Evolutionary conservation across 37 sponge, comb jelly and placozoan genomes (phyloP), one percentile per base, ranked within the genome.

Genomic region (Eunapius fragilis): DNA sequence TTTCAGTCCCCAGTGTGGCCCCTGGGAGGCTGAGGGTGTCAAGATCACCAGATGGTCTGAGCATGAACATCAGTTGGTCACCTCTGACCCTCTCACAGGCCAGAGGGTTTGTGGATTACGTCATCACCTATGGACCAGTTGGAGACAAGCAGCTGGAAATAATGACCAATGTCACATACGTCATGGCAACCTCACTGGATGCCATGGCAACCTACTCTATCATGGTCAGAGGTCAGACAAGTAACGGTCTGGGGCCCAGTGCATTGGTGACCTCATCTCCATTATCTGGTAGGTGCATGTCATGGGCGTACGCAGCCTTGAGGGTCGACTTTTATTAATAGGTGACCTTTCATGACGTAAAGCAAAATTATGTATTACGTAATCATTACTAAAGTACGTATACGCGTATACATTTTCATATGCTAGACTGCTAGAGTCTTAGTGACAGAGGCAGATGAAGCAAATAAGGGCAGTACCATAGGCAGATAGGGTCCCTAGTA

Each of bases 61-160:
- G 36, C 58, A 74, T 87, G 74, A 74, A 34, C 22, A 76, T 87
- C 36, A 80, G 41, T 25, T 87, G 80, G 75, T 17, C 25, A 36
- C 72, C 58, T 27, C 81, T 87, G 82, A 87, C 73, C 41, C 67
- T 87, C 14, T 81, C 81, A 22, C 82, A 87, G 82, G 81, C 82
- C 67, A 72, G 68, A 38, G 80, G 87, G 19, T 75, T 87, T 34
- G 25, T 80, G 58, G 58, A 58, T 24, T 24, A 37, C 30, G 33
- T 37, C 30, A 75, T 81, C 45, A 58, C 82, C 25, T 80, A 50
- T 37, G 4, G 23, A 22, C 80, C 37, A 58, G 58, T 58, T 58
- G 58, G 58, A 58, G 58, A 58, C 22, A 58, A 17, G 14, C 58
- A 58, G 58, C 17, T 11, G n/a, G n/a, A n/a, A 17, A 12, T 58